A percentile compares a stretch with the other conserved stretches of the same genome.
Evolutionary conservation across 2,797 vertebrate species (phyloP).

Genomic region (Botia almorhae): DNA sequence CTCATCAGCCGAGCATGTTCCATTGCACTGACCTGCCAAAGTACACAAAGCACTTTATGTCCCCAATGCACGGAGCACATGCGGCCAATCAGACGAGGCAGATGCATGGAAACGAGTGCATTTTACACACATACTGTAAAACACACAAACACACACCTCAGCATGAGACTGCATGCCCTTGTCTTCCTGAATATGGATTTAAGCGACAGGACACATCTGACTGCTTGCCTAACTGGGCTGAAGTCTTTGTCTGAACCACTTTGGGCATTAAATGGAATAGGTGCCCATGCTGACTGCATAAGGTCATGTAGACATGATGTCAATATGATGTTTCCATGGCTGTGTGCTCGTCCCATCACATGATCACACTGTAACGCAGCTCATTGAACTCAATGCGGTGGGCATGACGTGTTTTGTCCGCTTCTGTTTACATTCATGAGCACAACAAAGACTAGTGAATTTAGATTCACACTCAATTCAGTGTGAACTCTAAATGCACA

Average conservation of each 20-base stretch:
- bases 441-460: background rate
- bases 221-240: background rate
- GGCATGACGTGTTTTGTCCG: background rate
- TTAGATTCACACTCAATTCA: too few species aligned
- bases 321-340: background rate
- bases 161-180: background rate
- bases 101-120: constrained; percentile 27
- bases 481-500: background rate
- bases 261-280: constrained; percentile 15
- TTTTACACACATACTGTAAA: background rate
- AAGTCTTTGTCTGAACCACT: constrained; percentile 25
- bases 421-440: background rate
- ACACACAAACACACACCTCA: constrained; percentile 2
- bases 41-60: constrained; percentile 7
- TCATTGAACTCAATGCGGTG: constrained; percentile 21
- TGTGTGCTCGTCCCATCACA: constrained; percentile 12
- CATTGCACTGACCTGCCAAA: constrained; percentile 32
- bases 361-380: constrained; percentile 5
- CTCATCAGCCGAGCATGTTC: constrained; percentile 45
- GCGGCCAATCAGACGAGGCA: constrained; percentile 14
- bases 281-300: constrained; percentile 13
- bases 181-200: constrained; percentile 3
- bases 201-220: background rate
- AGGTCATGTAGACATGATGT: constrained; percentile 4
- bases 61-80: constrained; percentile 6